phyloP scores from a whole-genome alignment of 2,888 invertebrate genomes.

The Synergus gifuensis region DNA sequence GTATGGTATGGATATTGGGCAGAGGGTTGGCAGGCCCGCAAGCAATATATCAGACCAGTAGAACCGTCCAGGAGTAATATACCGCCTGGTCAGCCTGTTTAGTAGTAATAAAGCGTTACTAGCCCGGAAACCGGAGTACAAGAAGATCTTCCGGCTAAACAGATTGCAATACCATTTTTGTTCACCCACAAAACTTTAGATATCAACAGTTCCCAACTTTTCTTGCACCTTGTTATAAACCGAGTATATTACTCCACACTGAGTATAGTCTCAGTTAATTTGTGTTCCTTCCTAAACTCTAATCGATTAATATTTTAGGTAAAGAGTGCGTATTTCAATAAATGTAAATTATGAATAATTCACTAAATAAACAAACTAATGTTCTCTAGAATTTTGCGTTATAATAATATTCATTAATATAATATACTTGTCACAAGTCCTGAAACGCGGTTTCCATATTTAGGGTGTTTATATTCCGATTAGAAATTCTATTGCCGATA shows the following conservation, averaged over 20 bases:
- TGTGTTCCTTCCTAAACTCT: too few relatives aligned
- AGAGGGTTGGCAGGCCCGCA: constrained; percentile 63
- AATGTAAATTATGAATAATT: background rate
- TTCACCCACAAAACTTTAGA: background rate
- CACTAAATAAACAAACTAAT: background rate
- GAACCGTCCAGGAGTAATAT: constrained; percentile 67
- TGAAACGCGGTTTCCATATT: constrained; percentile 14
- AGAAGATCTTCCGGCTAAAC: constrained; percentile 23
- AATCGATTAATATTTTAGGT: too few relatives aligned
- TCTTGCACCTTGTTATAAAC: background rate
- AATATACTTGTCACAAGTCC: background rate
- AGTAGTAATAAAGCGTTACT: constrained; percentile 68
- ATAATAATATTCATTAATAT: too few relatives aligned
- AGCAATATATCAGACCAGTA: constrained; percentile 67
- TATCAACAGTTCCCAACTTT: background rate
- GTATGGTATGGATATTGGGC: constrained; percentile 64
- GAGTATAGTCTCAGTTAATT: too few relatives aligned
- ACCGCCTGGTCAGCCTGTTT: constrained; percentile 70
- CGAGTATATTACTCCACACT: background rate
- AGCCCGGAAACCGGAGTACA: constrained; percentile 26
- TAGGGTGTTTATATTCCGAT: constrained; percentile 69
- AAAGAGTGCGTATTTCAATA: background rate
- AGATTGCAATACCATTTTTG: constrained; percentile 35
- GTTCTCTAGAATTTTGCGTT: background rate
- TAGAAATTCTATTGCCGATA: constrained; percentile 72